A percentile compares a stretch with the other conserved stretches of the same genome.
Evolutionary conservation across 2,113 vertebrate genomes (phyloP).

Genomic region (Oncorhynchus keta): DNA sequence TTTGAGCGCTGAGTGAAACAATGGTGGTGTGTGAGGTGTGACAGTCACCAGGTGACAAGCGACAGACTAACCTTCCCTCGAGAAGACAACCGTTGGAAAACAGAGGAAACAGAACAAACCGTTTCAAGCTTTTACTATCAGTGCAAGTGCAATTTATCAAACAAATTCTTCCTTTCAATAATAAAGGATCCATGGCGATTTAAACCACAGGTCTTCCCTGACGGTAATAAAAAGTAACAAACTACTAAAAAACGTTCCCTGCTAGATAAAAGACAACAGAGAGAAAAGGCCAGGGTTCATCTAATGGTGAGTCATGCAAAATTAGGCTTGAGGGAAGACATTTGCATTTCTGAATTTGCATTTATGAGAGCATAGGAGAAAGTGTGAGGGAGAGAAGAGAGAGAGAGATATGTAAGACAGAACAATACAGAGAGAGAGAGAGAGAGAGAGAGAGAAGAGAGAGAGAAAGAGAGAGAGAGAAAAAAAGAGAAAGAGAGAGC

Average conservation of each 20-base stretch:
- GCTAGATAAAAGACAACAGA: background rate
- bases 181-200: background rate
- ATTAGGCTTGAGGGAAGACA: background rate
- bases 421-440: too few species aligned
- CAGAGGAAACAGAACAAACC: background rate
- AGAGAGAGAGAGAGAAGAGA: too few species aligned
- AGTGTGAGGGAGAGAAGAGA: slow-evolving; percentile 7
- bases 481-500: too few species aligned
- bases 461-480: too few species aligned
- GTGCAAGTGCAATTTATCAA: background rate
- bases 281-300: background rate
- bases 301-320: background rate
- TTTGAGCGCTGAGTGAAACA: too few species aligned
- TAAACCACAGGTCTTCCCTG: background rate
- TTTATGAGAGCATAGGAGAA: slow-evolving; percentile 12
- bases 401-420: slow-evolving; percentile 11
- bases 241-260: too few species aligned
- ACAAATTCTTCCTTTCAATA: background rate
- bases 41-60: too few species aligned
- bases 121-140: too few species aligned
- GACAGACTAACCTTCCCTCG: too few species aligned
- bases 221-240: background rate
- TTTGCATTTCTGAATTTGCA: slow-evolving; percentile 35
- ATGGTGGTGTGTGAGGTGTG: too few species aligned
- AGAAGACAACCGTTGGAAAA: background rate